Conservation (phyloP, 2,797 vertebrate genomes). For the Sebastes jordani region DNA sequence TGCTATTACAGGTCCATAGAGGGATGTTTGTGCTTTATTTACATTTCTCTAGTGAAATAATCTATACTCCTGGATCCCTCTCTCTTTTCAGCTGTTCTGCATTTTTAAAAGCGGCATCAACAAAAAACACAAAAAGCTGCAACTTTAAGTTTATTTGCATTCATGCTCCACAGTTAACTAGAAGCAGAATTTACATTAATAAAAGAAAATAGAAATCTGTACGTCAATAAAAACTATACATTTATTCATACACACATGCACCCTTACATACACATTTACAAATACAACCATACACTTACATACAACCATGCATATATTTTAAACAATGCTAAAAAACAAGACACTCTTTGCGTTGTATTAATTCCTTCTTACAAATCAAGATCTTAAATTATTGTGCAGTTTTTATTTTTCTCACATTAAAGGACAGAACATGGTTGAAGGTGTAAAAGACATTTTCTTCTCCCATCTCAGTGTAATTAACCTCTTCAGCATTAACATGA, state of each 20-base stretch:
- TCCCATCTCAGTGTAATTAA: not conserved
- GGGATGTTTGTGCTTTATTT: not conserved
- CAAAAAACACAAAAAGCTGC: not conserved
- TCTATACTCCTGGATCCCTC: not conserved
- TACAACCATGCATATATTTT: too few relatives aligned
- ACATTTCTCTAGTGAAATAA: not conserved
- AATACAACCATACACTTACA: too few relatives aligned
- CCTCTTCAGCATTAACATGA: not conserved
- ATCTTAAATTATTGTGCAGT: not conserved
- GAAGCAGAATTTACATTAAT: too few relatives aligned
- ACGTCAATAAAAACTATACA: too few relatives aligned
- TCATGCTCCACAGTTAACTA: too few relatives aligned
- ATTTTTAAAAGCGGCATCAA: not conserved
- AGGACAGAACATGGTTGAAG: not conserved
- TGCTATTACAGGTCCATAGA: not conserved
- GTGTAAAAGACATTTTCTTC: not conserved
- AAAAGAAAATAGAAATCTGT: too few relatives aligned
- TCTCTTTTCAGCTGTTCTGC: not conserved
- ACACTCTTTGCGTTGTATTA: not conserved
- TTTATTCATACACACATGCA: too few relatives aligned
- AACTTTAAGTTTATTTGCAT: not conserved
- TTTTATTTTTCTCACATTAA: not conserved
- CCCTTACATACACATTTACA: too few relatives aligned
- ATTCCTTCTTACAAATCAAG: not conserved
- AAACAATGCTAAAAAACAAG: too few relatives aligned